Base-by-base conservation (phyloP, 2,888 invertebrate genomes). In the Hydriomena furcata region DNA sequence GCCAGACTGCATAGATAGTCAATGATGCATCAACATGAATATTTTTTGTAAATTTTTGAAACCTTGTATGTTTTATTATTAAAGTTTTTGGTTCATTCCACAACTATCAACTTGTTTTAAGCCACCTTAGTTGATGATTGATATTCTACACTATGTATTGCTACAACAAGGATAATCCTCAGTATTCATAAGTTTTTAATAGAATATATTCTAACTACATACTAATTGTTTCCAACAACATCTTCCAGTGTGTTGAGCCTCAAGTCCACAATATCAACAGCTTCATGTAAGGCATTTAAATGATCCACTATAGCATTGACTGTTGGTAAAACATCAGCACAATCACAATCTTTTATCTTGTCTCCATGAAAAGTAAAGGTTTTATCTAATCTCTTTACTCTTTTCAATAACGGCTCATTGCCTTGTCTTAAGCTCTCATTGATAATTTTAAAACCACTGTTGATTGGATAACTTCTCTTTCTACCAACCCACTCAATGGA, bases 291-390 rank as follows among this genome's bases (percentile, higher is more conserved):
- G 7, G 90, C 90, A 76, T 91, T 91, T 37, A 93, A 76, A 71
- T 93, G 92, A 53, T 91, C 89, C 51, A 89, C 89, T 61, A 93
- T 85, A 30, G 87, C 87, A 83, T 91, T 86, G 0, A 92, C 84
- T 52, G 89, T 89, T 30, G 90, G 89, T 46, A 90, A 60, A 11
- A 89, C 79, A 75, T 88, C 82, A 41, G 81, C 82, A 79, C 87
- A 87, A 49, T 85, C 78, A 76, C 87, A 87, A 46, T 80, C 80
- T 43, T 74, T 79, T 28, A 72, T 59, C 59, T 63, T 72, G 25
- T 68, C 68, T 7, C 53, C 36, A 21, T 58, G 63, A 64, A 56
- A 56, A 11, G 63, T 68, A 43, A 63, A 70, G 43, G 73, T 76
- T 17, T 62, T 69, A 61, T 82, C 70, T 8, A 68, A 40, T 58